phyloP scores from a whole-genome alignment of 2,797 vertebrate genomes.

The Oreochromis grahami region DNA sequence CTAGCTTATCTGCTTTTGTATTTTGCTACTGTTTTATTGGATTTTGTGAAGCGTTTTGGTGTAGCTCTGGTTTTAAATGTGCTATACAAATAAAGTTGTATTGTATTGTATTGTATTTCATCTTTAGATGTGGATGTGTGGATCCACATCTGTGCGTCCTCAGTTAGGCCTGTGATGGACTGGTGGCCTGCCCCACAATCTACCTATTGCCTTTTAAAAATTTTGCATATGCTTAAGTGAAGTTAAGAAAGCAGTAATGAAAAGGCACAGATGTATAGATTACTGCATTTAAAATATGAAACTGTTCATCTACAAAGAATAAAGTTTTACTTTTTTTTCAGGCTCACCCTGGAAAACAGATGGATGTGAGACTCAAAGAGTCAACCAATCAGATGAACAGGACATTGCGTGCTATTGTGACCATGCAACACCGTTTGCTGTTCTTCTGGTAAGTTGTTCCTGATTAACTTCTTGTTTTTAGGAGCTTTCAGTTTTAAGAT shows the following conservation, averaged over 20 bases:
- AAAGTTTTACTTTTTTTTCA: neutral
- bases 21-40: fast-evolving
- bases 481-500: neutral
- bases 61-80: neutral
- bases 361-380: conserved; percentile 33
- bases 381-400: fast-evolving
- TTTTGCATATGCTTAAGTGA: neutral
- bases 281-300: neutral
- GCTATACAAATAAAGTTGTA: neutral
- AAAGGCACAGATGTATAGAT: neutral
- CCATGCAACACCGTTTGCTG: conserved; percentile 70
- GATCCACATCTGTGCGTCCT: fast-evolving
- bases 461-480: neutral
- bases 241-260: neutral
- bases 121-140: neutral
- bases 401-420: conserved; percentile 49
- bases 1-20: neutral
- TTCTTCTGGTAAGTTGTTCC: conserved; percentile 58
- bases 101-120: neutral
- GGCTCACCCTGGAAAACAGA: conserved; percentile 25
- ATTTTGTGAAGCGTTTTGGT: neutral
- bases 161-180: neutral
- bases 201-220: fast-evolving
- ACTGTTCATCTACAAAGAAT: neutral
- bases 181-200: neutral